Evolutionary conservation across 2,888 invertebrate species (phyloP), one percentile per base, ranked within the genome.

Genomic region (Cosmia pyralina): DNA sequence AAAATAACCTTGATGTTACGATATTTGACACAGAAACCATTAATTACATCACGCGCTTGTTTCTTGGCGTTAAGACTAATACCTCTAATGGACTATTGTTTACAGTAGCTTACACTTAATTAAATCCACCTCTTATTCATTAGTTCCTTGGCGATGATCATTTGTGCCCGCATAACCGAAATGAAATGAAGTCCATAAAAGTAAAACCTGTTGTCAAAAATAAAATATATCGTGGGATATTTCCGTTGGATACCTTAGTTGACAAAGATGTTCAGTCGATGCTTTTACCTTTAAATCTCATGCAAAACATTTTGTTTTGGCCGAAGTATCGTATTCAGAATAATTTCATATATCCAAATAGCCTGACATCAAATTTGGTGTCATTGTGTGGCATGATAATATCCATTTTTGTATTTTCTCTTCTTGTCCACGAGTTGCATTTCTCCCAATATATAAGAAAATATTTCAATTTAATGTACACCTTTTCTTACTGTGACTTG

Each of bases 381-480:
- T 28, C 28, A 28, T 28, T 28, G 28, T 28, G 28, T 28, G 28
- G 28, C 28, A 28, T 28, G 28, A 28, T 28, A 28, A 28, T 28
- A 28, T 28, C 28, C 28, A 28, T 28, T 28, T 28, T 28, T 28
- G 28, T 28, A 28, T 28, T 28, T 3, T 28, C 28, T 28, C 3
- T 28, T 28, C 28, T 28, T 28, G 38, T 55, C n/a, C 68, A 72
- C n/a, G 50, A 59, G 13, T 3, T 68, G 17, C 34, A 68, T 52
- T 58, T n/a, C 28, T 5, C 2, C 0, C 2, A 69, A 53, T 0
- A 0, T 22, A 1, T 53, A n/a, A 53, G 59, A 28, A 11, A 7
- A 2, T 2, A 41, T 15, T 60, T 46, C 0, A 38, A 70, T 46
- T 4, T 41, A 4, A 4, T 15, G 5, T 71, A 72, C n/a, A 19